phyloP scores from a whole-genome alignment of 2,797 vertebrate species.

The Balearica regulorum region DNA sequence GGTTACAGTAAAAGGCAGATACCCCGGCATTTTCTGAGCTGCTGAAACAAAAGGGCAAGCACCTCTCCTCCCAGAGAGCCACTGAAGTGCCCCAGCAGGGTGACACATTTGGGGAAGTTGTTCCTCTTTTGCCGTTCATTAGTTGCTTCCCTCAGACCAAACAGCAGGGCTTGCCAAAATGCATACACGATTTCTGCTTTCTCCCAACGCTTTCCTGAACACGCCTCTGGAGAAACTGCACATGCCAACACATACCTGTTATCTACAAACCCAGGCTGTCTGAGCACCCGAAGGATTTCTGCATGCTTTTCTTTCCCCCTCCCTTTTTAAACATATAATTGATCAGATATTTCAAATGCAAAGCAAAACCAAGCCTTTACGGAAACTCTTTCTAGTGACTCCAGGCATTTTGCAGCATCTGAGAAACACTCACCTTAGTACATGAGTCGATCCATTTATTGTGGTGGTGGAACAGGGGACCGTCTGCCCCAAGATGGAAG shows the following conservation, averaged over 20 bases:
- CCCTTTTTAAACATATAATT: neutral
- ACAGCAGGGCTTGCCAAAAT: neutral
- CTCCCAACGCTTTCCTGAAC: neutral
- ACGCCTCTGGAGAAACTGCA: neutral
- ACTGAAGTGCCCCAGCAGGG: neutral
- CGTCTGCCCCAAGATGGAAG: constrained; percentile 85
- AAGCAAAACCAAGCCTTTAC: rapidly evolving
- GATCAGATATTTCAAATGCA: neutral
- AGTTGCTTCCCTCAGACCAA: neutral
- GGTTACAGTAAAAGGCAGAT: neutral
- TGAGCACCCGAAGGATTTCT: neutral
- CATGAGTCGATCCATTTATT: constrained; percentile 94
- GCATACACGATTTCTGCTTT: neutral
- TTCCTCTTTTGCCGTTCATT: neutral
- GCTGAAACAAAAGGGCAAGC: neutral
- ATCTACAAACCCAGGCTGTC: neutral
- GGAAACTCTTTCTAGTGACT: neutral
- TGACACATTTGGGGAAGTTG: neutral
- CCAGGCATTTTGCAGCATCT: neutral
- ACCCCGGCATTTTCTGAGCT: neutral
- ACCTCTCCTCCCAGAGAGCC: neutral
- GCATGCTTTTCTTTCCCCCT: neutral
- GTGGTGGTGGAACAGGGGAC: constrained; percentile 89
- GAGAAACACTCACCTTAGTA: constrained; percentile 89
- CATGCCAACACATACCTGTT: rapidly evolving